phyloP scores from a whole-genome alignment of 2,797 vertebrate species.

The Semaprochilodus insignis region DNA sequence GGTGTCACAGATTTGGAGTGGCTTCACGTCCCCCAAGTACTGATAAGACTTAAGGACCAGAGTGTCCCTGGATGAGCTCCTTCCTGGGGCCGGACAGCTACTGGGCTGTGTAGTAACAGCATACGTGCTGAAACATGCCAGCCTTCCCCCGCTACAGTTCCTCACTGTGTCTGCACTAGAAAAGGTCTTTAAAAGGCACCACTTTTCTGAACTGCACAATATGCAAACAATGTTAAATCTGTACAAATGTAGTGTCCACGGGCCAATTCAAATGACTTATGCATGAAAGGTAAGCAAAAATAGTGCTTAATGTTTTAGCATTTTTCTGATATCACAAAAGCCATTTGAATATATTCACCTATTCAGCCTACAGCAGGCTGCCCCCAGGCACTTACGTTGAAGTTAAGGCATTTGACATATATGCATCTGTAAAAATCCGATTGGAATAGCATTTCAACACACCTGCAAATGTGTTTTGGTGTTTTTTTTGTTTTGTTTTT shows the following conservation, averaged over 20 bases:
- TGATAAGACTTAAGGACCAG: conserved; percentile 34
- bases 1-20: conserved; percentile 15
- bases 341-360: too few species aligned
- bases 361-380: too few species aligned
- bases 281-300: not conserved
- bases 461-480: too few species aligned
- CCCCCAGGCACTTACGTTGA: too few species aligned
- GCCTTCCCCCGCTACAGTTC: not conserved
- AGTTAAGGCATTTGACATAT: too few species aligned
- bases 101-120: conserved; percentile 31
- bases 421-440: too few species aligned
- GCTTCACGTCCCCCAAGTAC: conserved; percentile 13
- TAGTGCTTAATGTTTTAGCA: too few species aligned
- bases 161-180: not conserved
- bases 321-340: too few species aligned
- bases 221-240: not conserved
- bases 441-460: too few species aligned
- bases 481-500: too few species aligned
- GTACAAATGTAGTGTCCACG: not conserved
- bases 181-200: not conserved
- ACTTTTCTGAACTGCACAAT: not conserved
- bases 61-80: conserved; percentile 20
- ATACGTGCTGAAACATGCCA: conserved; percentile 10
- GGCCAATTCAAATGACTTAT: not conserved
- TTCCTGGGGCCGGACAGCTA: conserved; percentile 4